phyloP scores from a whole-genome alignment of 2,888 invertebrate species.

The Caenorhabditis imperialis region DNA sequence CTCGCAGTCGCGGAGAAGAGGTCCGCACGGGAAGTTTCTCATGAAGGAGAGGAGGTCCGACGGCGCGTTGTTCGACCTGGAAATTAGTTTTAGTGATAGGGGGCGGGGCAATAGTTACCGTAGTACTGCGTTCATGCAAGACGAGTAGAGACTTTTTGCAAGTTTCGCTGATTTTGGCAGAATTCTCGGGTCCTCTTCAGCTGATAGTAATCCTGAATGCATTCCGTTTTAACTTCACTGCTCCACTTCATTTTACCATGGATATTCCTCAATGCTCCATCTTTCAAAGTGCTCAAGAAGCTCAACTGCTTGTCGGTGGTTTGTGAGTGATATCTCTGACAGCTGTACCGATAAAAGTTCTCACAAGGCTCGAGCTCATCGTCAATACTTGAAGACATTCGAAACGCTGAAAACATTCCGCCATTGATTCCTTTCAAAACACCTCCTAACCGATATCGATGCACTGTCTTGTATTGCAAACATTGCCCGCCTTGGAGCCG shows the following conservation, averaged over 20 bases:
- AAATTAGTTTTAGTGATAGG: conserved; percentile 1
- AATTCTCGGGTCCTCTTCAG: conserved; percentile 30
- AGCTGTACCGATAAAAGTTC: conserved; percentile 67
- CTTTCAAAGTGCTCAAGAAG: conserved; percentile 55
- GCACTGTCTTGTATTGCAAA: conserved; percentile 64
- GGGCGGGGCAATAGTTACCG: conserved; percentile 12
- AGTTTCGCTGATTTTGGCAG: conserved; percentile 46
- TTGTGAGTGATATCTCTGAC: conserved; percentile 60
- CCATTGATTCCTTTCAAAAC: neutral
- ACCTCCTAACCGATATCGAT: conserved; percentile 60
- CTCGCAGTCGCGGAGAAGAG: conserved; percentile 62
- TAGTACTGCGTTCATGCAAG: conserved; percentile 60
- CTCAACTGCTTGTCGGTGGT: conserved; percentile 50
- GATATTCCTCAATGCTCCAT: conserved; percentile 45
- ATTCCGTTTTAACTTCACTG: neutral
- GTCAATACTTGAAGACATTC: conserved; percentile 63
- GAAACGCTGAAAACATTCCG: conserved; percentile 59
- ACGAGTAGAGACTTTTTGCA: conserved; percentile 41
- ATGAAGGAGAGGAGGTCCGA: conserved; percentile 58
- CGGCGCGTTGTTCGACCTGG: conserved; percentile 53
- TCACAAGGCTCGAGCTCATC: conserved; percentile 61
- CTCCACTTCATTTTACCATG: conserved; percentile 49
- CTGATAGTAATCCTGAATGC: conserved; percentile 37
- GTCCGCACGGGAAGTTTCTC: conserved; percentile 68
- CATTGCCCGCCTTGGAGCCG: conserved; percentile 50